Evolutionary conservation across 2,797 vertebrate species (phyloP).

Genomic region (Thalassophryne amazonica): DNA sequence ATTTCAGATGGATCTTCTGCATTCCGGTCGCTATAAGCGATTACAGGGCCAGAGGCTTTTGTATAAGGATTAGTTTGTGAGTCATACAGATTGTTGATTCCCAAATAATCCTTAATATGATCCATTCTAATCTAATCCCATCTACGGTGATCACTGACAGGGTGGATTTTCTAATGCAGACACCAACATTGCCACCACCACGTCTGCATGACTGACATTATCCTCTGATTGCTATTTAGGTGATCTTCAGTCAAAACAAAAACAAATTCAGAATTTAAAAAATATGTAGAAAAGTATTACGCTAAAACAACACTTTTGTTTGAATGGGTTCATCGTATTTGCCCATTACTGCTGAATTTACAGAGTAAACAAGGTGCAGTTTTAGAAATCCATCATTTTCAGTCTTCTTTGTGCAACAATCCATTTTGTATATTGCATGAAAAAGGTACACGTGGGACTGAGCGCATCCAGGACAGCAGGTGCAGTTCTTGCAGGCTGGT

Average conservation of each 20-base stretch:
- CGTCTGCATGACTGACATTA: slow-evolving; percentile 8
- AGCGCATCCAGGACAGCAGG: slow-evolving; percentile 9
- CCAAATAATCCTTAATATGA: slow-evolving; percentile 63
- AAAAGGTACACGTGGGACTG: neutral
- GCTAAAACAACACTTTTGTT: too few species aligned
- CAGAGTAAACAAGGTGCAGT: neutral
- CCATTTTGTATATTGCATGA: slow-evolving; percentile 20
- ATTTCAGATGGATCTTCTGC: too few species aligned
- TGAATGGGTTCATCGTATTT: too few species aligned
- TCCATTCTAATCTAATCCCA: slow-evolving; percentile 66
- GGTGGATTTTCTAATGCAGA: slow-evolving; percentile 4
- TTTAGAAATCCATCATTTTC: slow-evolving; percentile 30
- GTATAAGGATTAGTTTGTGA: slow-evolving; percentile 47
- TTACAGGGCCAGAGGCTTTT: slow-evolving; percentile 30
- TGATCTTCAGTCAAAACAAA: slow-evolving; percentile 11
- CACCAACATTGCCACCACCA: neutral
- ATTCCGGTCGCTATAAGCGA: slow-evolving; percentile 17
- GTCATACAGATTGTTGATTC: slow-evolving; percentile 62
- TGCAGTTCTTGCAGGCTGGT: slow-evolving; percentile 14
- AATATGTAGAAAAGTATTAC: neutral
- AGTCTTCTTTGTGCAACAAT: slow-evolving; percentile 35
- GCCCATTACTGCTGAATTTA: too few species aligned
- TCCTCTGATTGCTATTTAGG: slow-evolving; percentile 23
- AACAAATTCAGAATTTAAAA: neutral
- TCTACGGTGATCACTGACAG: slow-evolving; percentile 41